A percentile compares a stretch with the other conserved stretches of the same genome.
phyloP scores from a whole-genome alignment of 2,888 invertebrate species.

The Papilio demoleus region DNA sequence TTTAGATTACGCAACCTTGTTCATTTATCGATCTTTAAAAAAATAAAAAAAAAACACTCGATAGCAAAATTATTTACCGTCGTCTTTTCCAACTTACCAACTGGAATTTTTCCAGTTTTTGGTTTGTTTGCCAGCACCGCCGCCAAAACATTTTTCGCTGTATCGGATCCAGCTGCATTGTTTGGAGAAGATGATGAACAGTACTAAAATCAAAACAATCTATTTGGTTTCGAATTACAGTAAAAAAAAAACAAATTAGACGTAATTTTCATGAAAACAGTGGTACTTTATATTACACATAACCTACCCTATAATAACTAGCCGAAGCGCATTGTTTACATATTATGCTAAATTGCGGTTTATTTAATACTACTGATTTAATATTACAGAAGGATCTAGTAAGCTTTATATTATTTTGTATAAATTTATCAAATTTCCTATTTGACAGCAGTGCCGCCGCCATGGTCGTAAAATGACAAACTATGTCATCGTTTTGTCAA shows the following conservation, averaged over 20 bases:
- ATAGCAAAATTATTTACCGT: constrained; percentile 26
- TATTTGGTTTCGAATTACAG: background rate
- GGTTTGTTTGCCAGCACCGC: constrained; percentile 79
- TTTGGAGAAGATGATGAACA: constrained; percentile 63
- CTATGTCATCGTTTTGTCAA: constrained; percentile 35
- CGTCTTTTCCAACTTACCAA: constrained; percentile 64
- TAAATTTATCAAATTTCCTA: constrained; percentile 68
- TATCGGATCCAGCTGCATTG: constrained; percentile 59
- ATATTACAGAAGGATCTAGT: constrained; percentile 56
- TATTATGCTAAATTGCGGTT: constrained; percentile 62
- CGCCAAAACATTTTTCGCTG: constrained; percentile 80
- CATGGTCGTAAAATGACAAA: constrained; percentile 62
- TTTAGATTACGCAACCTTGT: constrained; percentile 55
- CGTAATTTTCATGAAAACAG: constrained; percentile 30
- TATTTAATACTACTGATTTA: constrained; percentile 61
- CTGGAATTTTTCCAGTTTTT: constrained; percentile 78
- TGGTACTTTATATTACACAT: constrained; percentile 31
- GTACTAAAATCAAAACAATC: constrained; percentile 57
- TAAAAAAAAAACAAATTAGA: constrained; percentile 8
- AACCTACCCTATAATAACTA: constrained; percentile 68
- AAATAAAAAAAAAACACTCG: constrained; percentile 26
- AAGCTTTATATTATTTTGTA: constrained; percentile 68
- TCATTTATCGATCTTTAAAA: constrained; percentile 33
- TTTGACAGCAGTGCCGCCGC: constrained; percentile 74
- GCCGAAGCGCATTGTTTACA: constrained; percentile 69